Evolutionary conservation across 2,797 vertebrate genomes (phyloP).

Genomic region (Acipenser oxyrinchus): DNA sequence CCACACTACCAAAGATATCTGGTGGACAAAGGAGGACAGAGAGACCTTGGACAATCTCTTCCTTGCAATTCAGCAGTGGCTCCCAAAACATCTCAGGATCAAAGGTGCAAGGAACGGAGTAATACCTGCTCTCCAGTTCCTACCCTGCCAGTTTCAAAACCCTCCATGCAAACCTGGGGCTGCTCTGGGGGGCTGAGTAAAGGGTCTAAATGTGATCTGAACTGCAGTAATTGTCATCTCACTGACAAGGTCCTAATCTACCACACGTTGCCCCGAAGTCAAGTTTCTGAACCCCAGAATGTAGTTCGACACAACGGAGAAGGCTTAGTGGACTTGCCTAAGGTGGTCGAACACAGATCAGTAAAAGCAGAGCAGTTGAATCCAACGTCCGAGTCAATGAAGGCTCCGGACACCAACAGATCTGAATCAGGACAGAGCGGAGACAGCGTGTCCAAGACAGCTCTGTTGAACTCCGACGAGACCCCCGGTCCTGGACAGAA

Average conservation of each 20-base stretch:
- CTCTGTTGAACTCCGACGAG: constrained; percentile 46
- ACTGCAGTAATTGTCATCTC: too few relatives aligned
- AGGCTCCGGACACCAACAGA: too few relatives aligned
- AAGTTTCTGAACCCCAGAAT: too few relatives aligned
- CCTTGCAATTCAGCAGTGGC: neutral
- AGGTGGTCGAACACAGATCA: too few relatives aligned
- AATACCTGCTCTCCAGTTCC: neutral
- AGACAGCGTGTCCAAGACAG: constrained; percentile 47
- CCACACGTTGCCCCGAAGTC: too few relatives aligned
- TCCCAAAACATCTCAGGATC: neutral
- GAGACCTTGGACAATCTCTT: constrained; percentile 53
- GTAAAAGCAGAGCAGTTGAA: too few relatives aligned
- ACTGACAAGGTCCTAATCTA: too few relatives aligned
- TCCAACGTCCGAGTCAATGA: too few relatives aligned
- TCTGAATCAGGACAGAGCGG: neutral
- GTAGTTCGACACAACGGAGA: too few relatives aligned
- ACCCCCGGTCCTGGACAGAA: constrained; percentile 27
- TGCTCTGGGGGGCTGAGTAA: neutral
- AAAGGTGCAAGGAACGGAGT: neutral
- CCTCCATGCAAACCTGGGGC: neutral
- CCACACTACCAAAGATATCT: constrained; percentile 13
- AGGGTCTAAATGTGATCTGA: neutral
- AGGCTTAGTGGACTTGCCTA: too few relatives aligned
- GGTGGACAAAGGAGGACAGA: constrained; percentile 31
- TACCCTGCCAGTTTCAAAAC: neutral